These are phyloP conservation scores for Junonia oenone DNA, from an alignment of 2,888 invertebrate species.

Conservation along the genomic window DNA sequence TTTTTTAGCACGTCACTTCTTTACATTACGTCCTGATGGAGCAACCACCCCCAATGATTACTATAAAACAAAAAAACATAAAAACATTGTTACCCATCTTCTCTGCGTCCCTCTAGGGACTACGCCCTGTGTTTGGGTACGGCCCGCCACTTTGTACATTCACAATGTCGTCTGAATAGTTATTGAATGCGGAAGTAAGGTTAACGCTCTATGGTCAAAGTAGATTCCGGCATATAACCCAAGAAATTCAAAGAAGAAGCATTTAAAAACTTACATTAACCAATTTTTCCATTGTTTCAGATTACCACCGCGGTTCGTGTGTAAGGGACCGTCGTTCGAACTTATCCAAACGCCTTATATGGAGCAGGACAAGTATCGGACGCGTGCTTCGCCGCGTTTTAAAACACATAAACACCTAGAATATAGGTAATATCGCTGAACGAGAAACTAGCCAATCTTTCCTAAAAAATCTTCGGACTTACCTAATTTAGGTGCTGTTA, in stretches of 20 bases:
- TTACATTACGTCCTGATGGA: no score
- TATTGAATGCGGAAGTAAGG: no score
- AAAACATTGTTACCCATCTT: no score
- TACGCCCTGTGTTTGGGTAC: no score
- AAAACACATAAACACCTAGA: constrained; percentile 56
- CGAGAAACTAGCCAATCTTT: constrained; percentile 22
- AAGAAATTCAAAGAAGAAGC: not conserved
- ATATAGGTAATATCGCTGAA: constrained; percentile 61
- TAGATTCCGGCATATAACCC: no score
- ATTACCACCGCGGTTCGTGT: constrained; percentile 42
- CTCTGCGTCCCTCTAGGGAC: no score
- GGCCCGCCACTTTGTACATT: no score
- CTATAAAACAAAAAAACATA: no score
- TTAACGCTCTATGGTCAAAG: no score
- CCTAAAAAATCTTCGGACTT: constrained; percentile 18
- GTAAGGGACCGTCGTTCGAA: constrained; percentile 50
- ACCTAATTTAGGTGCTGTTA: constrained; percentile 49
- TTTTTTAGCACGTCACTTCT: no score
- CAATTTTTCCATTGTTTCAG: constrained; percentile 54
- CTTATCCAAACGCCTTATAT: constrained; percentile 64
- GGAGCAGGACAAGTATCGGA: constrained; percentile 66
- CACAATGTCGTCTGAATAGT: no score
- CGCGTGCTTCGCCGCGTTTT: constrained; percentile 62
- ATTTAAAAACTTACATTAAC: not conserved
- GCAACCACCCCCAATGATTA: no score